Evolutionary conservation across 2,113 vertebrate species (phyloP), one percentile per base, ranked within the genome.

Genomic region (Odocoileus hemionus): DNA sequence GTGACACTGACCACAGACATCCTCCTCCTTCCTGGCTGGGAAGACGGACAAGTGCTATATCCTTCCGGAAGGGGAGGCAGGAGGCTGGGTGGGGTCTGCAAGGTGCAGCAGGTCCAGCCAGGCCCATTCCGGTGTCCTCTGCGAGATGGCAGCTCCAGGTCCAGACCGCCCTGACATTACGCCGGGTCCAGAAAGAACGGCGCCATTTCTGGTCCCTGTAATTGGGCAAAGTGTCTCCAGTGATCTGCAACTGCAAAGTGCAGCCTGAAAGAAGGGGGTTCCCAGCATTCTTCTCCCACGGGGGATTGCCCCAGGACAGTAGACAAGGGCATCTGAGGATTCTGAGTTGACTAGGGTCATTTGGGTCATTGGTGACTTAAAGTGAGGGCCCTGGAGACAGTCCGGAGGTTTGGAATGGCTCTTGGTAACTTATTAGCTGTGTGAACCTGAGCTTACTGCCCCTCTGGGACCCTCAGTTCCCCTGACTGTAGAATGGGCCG

Each of bases 151-250:
- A 45, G 21, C 17, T 76, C 25, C 3, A 0, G 93, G 28, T 60
- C 36, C 76, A 57, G 58, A 43, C 6, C 0, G 1, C 21, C 64
- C 36, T 5, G 17, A 33, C 1, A 0, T 33, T 15, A 4, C 0
- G 0, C 12, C 0, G 0, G n/a, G 50, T 33, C 61, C 80, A 39
- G 43, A 30, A 39, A 21, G 47, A 90, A 55, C 6, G 6, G 3
- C 0, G 23, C 10, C 39, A 0, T 33, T 33, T 19, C 28, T 28
- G 43, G 60, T 47, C 33, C 39, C 82, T 39, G 30, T 26, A 25
- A 23, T 1, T 1, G 3, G 87, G 60, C 39, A 17, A 3, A 33
- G 3, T 26, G 26, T 57, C 28, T 76, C 58, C 30, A 50, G 82
- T 15, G 19, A 43, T 36, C 39, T 3, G 61, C 8, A 7, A 87